Conservation (phyloP, 2,888 invertebrate species). For the Fissipunctia ypsillon region DNA sequence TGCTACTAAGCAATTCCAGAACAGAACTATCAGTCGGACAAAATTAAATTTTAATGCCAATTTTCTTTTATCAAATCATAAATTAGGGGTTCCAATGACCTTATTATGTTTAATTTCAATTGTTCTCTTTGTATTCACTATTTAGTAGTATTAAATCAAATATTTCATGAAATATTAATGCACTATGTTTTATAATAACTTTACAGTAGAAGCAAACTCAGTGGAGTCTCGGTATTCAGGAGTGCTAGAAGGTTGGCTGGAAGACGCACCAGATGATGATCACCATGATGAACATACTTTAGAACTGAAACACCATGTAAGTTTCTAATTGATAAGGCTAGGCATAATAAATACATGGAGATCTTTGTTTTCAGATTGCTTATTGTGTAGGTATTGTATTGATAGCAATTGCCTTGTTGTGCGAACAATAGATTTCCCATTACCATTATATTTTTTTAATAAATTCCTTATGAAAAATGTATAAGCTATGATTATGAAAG, state of each 20-base stretch:
- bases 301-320: conserved; percentile 88
- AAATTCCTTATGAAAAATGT: background rate
- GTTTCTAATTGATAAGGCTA: conserved; percentile 57
- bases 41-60: background rate
- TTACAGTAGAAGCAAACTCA: conserved; percentile 86
- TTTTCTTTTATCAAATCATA: background rate
- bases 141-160: background rate
- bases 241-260: conserved; percentile 95
- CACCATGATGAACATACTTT: conserved; percentile 89
- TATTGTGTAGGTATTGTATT: background rate
- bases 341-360: background rate
- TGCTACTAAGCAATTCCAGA: background rate
- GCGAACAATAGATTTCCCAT: background rate
- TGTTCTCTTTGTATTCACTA: background rate
- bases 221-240: conserved; percentile 93
- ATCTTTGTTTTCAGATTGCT: background rate
- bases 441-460: background rate
- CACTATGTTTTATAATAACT: conserved; percentile 1
- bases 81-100: background rate
- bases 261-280: conserved; percentile 90
- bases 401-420: background rate
- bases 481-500: background rate
- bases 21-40: too few relatives aligned
- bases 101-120: background rate
- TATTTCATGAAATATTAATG: background rate